These are phyloP conservation scores for Melanerpes formicivorus DNA, from an alignment of 2,113 vertebrate genomes.

Conservation along the genomic window DNA sequence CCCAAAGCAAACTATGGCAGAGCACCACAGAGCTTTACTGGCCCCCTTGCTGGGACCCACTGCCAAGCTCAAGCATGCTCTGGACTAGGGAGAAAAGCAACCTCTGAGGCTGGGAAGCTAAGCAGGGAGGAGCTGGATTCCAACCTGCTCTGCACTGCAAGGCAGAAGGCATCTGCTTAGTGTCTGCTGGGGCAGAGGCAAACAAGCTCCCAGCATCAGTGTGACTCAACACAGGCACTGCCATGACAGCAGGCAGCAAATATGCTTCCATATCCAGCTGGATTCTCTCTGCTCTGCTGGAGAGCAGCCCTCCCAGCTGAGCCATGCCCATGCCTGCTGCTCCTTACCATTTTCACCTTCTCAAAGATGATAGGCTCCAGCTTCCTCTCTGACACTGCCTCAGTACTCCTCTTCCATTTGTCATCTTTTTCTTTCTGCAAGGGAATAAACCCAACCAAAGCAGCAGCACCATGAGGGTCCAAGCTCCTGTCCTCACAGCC, in stretches of 20 bases:
- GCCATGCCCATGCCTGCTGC: not conserved
- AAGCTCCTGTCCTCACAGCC: fast-evolving
- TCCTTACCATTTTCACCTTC: constrained; percentile 95
- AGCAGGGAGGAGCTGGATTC: not conserved
- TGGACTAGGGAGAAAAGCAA: not conserved
- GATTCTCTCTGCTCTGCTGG: not conserved
- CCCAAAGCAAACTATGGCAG: not conserved
- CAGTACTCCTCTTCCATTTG: constrained; percentile 85
- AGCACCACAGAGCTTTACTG: fast-evolving
- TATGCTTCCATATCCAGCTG: not conserved
- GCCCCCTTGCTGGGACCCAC: not conserved
- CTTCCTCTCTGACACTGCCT: constrained; percentile 82
- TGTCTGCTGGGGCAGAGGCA: not conserved
- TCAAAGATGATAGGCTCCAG: constrained; percentile 92
- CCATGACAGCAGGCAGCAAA: not conserved
- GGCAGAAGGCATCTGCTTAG: constrained; percentile 11
- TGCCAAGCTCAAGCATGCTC: not conserved
- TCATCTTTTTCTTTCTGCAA: constrained; percentile 88
- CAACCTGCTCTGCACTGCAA: not conserved
- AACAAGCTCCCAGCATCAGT: not conserved
- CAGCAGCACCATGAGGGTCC: not conserved
- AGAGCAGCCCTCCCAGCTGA: not conserved
- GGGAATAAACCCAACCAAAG: not conserved
- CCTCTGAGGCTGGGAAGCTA: not conserved
- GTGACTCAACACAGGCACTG: not conserved